Conservation (phyloP, 2,888 invertebrate genomes). For the Spicauda simplicius region DNA sequence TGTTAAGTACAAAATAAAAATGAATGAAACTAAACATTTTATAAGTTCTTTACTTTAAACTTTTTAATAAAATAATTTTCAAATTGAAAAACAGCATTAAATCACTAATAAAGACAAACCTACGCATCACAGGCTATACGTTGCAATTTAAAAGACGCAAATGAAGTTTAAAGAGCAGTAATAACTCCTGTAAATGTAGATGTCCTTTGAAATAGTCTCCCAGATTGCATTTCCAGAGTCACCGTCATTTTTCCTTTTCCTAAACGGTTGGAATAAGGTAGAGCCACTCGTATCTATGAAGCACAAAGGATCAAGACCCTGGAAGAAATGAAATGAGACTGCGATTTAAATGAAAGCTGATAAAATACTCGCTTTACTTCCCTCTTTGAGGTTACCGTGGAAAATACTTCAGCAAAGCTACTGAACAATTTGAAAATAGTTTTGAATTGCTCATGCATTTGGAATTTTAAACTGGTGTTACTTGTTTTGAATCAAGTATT, state of each 20-base stretch:
- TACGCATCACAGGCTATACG: neutral
- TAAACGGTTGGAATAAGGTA: conserved; percentile 29
- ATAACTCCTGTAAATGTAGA: conserved; percentile 25
- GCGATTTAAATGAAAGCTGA: conserved; percentile 34
- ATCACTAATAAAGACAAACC: neutral
- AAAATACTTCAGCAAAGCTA: conserved; percentile 17
- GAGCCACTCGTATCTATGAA: conserved; percentile 24
- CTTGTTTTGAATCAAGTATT: neutral
- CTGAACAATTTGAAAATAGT: conserved; percentile 9
- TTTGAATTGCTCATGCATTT: neutral
- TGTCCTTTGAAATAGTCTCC: conserved; percentile 25
- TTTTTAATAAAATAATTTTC: too few relatives aligned
- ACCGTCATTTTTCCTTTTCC: conserved; percentile 30
- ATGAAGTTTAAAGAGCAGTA: conserved; percentile 12
- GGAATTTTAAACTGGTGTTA: neutral
- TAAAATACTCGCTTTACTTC: conserved; percentile 22
- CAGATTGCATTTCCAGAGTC: conserved; percentile 32
- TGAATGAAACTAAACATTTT: too few relatives aligned
- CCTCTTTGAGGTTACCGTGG: conserved; percentile 18
- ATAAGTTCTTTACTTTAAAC: too few relatives aligned
- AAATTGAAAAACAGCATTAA: neutral
- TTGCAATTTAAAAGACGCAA: neutral
- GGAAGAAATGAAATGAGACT: conserved; percentile 34
- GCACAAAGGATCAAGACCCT: conserved; percentile 35
- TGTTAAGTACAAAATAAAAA: too few relatives aligned